Percentiles rank a stretch among this genome's conserved stretches.
Conservation (phyloP, 1,140 invertebrate species). For the Zaprionus kolodkinae region DNA sequence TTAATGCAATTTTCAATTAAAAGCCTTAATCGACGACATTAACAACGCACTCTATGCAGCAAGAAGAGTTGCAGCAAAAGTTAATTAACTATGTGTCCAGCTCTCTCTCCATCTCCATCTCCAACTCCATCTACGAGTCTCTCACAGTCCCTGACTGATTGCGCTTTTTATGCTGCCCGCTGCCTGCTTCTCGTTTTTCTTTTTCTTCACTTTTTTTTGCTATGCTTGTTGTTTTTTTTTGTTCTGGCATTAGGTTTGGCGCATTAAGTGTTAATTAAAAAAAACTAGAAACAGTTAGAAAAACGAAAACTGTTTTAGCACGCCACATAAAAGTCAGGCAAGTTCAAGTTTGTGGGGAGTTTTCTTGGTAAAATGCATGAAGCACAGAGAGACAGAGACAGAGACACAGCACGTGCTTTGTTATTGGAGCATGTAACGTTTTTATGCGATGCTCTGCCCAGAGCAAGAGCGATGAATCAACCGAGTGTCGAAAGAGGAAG, state of each 20-base stretch:
- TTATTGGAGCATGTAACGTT: conserved; percentile 73
- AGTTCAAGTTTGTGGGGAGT: conserved; percentile 70
- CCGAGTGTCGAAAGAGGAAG: conserved; percentile 45
- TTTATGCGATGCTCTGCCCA: conserved; percentile 50
- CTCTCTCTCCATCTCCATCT: conserved; percentile 1
- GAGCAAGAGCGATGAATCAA: conserved; percentile 64
- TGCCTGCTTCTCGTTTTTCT: not conserved
- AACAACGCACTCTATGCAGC: conserved; percentile 36
- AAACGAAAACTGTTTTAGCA: conserved; percentile 60
- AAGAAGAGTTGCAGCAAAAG: conserved; percentile 43
- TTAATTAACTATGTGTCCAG: conserved; percentile 71
- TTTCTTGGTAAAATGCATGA: conserved; percentile 53
- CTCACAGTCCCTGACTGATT: conserved; percentile 61
- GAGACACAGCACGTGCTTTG: conserved; percentile 54
- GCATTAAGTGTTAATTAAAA: conserved; percentile 67
- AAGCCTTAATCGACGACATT: conserved; percentile 30
- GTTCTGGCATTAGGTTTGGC: conserved; percentile 27
- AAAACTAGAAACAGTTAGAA: conserved; percentile 75
- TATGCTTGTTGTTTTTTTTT: conserved; percentile 28
- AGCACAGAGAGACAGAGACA: conserved; percentile 29
- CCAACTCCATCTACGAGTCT: conserved; percentile 1
- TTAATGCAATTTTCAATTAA: conserved; percentile 76
- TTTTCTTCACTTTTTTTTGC: not conserved
- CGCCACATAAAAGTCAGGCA: conserved; percentile 64
- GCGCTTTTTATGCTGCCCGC: conserved; percentile 36